These are phyloP conservation scores for Fistularia tabacaria DNA, from an alignment of 2,797 vertebrate species.

Conservation along the genomic window DNA sequence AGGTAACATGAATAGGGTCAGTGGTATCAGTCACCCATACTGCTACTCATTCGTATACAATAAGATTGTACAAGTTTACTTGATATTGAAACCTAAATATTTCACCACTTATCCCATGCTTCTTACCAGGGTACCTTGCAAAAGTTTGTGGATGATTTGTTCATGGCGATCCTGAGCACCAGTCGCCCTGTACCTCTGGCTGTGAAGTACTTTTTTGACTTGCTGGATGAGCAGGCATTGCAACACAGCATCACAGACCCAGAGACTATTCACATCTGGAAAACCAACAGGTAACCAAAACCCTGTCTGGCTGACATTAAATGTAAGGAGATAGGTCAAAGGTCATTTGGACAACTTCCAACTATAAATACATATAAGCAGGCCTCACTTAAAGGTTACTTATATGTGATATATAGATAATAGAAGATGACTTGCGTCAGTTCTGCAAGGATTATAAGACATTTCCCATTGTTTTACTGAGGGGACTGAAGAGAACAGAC, in stretches of 20 bases:
- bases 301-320: no score
- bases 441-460: no score
- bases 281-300: slow-evolving; percentile 88
- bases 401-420: no score
- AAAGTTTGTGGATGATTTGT: slow-evolving; percentile 97
- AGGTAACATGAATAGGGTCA: slow-evolving; percentile 68
- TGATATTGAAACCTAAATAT: background rate
- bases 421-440: no score
- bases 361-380: no score
- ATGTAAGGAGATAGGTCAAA: no score
- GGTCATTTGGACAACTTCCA: no score
- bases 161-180: slow-evolving; percentile 94
- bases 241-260: slow-evolving; percentile 87
- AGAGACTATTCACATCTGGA: slow-evolving; percentile 98
- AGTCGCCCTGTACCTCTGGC: slow-evolving; percentile 92
- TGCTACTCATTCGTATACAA: background rate
- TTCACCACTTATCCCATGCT: background rate
- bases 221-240: slow-evolving; percentile 92
- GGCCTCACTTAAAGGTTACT: no score
- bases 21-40: background rate
- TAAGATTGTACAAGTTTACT: no score
- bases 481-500: no score
- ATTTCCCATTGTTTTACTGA: no score
- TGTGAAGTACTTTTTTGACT: slow-evolving; percentile 96
- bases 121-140: slow-evolving; percentile 88